A percentile compares a stretch with the other conserved stretches of the same genome.
These are phyloP conservation scores for Melinaea marsaeus DNA, from an alignment of 2,888 invertebrate species.

Conservation along the genomic window DNA sequence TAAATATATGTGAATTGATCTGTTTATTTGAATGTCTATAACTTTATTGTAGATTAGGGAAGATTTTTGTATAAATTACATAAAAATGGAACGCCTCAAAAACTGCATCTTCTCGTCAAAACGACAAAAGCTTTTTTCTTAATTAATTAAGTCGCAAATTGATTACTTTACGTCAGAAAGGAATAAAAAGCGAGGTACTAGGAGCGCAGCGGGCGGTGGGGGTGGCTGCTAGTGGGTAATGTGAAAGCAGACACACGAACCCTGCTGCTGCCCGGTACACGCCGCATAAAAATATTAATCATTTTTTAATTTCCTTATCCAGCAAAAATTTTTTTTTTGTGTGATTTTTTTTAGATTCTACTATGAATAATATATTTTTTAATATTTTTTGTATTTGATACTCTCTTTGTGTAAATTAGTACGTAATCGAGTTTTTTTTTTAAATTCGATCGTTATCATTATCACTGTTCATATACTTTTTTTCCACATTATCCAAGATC, in stretches of 20 bases:
- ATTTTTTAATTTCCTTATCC: slow-evolving; percentile 11
- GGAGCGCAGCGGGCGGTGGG: slow-evolving; percentile 59
- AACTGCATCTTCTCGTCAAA: slow-evolving; percentile 35
- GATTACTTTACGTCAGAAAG: slow-evolving; percentile 75
- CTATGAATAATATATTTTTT: too few species aligned
- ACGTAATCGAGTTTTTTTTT: slow-evolving; percentile 2
- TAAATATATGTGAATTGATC: too few species aligned
- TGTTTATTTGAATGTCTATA: too few species aligned
- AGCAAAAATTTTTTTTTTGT: too few species aligned
- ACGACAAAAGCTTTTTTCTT: slow-evolving; percentile 62
- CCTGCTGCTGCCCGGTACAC: slow-evolving; percentile 68
- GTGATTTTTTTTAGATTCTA: too few species aligned
- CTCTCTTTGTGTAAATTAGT: too few species aligned
- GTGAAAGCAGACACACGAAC: slow-evolving; percentile 78
- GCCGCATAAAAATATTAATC: slow-evolving; percentile 44
- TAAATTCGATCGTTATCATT: slow-evolving; percentile 3
- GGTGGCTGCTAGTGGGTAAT: slow-evolving; percentile 74
- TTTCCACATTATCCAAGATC: slow-evolving; percentile 6
- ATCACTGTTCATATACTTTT: background rate
- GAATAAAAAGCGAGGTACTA: slow-evolving; percentile 73
- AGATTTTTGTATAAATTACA: too few species aligned
- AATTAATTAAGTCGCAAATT: slow-evolving; percentile 77
- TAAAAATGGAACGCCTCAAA: background rate
- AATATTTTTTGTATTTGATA: too few species aligned
- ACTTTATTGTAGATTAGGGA: too few species aligned